Base-by-base conservation (phyloP, 2,888 invertebrate species). In the Hermodice carunculata region DNA sequence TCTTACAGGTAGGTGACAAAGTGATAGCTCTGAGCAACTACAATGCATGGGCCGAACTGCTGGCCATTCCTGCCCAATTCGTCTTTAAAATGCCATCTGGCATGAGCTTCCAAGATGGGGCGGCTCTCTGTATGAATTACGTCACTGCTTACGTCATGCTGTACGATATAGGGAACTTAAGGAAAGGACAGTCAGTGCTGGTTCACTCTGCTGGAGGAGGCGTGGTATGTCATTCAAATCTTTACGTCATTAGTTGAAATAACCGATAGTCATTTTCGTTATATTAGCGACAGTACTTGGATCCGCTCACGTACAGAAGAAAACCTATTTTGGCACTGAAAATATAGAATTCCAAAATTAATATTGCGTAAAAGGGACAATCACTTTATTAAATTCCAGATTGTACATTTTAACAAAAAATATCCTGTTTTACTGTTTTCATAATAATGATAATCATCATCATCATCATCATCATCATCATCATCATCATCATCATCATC, bases 151-250 rank as follows among this genome's bases (percentile, higher is more conserved):
- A 94, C 84, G 91, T 94, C 77, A 88, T 95, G 76, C 90, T 95
- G 57, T 94, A 94, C 87, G 94, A 94, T 83, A 89, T 94, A 85
- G 93, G 92, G 61, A 91, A 92, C 76, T 88, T 94, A 52, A 89
- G 91, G 17, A 89, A 91, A 34, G 94, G 93, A 73, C 93, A 94
- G 88, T 92, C 92, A 70, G 89, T 95, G 11, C 89, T 95, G 65
- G 89, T 94, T 17, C 94, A 95, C 85, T 94, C 94, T 34, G 93
- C 93, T 76, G 94, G 94, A 34, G 95, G 95, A 66, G 94, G 94
- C 67, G 93, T 95, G 89, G 94, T 87, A 69, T 77, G 93, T 91
- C 31, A 28, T 46, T 26, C 28, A 44, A 6, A 22, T 14, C 8
- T 1, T 44, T 17, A 22, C n/a, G n/a, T n/a, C n/a, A n/a, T n/a